phyloP scores from a whole-genome alignment of 2,113 vertebrate species.

The Halichoeres trimaculatus region DNA sequence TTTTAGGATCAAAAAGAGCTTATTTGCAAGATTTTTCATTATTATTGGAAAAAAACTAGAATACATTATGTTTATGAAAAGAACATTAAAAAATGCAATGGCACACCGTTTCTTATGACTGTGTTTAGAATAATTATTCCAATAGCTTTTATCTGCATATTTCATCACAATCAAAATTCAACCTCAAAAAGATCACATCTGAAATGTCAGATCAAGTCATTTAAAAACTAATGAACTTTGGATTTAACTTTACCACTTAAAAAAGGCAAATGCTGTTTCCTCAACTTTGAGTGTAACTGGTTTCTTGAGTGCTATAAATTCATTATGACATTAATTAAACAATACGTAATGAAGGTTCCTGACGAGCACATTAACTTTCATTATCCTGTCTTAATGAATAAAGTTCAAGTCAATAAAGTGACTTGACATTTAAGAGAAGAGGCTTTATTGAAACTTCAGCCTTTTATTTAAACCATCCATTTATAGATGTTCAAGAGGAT shows the following conservation, averaged over 20 bases:
- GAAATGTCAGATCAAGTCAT: not conserved
- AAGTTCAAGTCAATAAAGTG: not conserved
- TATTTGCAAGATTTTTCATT: not conserved
- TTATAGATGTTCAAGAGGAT: slow-evolving; percentile 15
- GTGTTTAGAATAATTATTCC: too few relatives aligned
- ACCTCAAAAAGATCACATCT: too few relatives aligned
- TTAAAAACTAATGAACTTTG: slow-evolving; percentile 5
- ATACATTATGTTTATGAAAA: not conserved
- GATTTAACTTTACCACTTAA: not conserved
- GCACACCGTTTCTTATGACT: too few relatives aligned
- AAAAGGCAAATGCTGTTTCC: too few relatives aligned
- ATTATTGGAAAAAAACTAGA: too few relatives aligned
- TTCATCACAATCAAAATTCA: too few relatives aligned
- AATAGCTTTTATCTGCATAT: too few relatives aligned
- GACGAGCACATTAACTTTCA: not conserved
- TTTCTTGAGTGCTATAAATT: not conserved
- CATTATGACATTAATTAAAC: not conserved
- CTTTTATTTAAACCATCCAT: slow-evolving; percentile 6
- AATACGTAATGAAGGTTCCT: too few relatives aligned
- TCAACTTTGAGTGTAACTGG: not conserved
- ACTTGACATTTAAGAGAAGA: not conserved
- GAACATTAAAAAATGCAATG: not conserved
- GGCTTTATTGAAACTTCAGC: not conserved
- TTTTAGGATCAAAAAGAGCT: not conserved
- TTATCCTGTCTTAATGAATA: not conserved